Conservation (phyloP, 2,888 invertebrate genomes). For the Dyspetes luteomarginatus region DNA sequence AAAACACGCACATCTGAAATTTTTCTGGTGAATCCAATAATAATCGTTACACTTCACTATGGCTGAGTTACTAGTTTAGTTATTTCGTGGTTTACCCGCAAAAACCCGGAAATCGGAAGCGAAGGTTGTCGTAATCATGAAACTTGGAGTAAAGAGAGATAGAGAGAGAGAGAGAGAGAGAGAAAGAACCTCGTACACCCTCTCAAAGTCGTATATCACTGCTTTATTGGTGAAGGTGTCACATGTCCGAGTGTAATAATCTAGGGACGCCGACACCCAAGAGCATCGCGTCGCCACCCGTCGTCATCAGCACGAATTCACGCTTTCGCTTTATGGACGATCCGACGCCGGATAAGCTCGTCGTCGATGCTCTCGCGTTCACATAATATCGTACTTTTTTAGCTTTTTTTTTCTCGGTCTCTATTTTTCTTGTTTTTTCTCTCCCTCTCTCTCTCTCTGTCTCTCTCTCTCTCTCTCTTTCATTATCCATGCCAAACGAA, state of each 20-base stretch:
- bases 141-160: background rate
- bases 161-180: background rate
- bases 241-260: slow-evolving; percentile 60
- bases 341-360: slow-evolving; percentile 43
- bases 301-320: slow-evolving; percentile 42
- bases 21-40: too few species aligned
- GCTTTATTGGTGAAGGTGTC: slow-evolving; percentile 58
- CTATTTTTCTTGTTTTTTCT: background rate
- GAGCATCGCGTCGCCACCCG: slow-evolving; percentile 35
- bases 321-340: slow-evolving; percentile 49
- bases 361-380: slow-evolving; percentile 42
- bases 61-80: background rate
- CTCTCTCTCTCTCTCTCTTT: background rate
- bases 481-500: background rate
- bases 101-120: slow-evolving; percentile 29
- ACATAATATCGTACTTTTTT: slow-evolving; percentile 32
- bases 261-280: slow-evolving; percentile 34
- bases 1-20: too few species aligned
- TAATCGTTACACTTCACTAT: too few species aligned
- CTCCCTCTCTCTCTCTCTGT: background rate
- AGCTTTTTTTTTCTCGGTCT: background rate
- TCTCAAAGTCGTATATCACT: slow-evolving; percentile 51
- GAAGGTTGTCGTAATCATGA: slow-evolving; percentile 18
- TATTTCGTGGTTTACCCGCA: background rate
- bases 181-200: background rate